These are phyloP conservation scores for Eristalinus aeneus DNA, from an alignment of 2,888 invertebrate species.

Conservation along the genomic window DNA sequence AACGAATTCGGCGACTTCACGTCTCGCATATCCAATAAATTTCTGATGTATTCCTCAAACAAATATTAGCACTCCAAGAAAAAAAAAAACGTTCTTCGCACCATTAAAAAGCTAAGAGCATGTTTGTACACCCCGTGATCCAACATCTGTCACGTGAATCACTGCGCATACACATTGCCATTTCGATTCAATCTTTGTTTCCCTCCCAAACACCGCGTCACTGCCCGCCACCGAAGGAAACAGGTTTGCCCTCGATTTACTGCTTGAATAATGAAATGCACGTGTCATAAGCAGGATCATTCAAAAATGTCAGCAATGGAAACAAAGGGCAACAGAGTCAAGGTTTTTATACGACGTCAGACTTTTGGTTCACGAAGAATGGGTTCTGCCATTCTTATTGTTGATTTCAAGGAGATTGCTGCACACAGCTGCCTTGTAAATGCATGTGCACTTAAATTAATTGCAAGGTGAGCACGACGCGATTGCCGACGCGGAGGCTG, in stretches of 20 bases:
- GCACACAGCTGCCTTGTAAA: not conserved
- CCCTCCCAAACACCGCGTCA: not conserved
- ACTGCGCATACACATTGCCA: not conserved
- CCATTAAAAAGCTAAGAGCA: not conserved
- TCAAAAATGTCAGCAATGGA: constrained; percentile 29
- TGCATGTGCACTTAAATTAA: constrained; percentile 38
- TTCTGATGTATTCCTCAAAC: not conserved
- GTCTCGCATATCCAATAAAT: too few relatives aligned
- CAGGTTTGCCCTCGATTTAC: constrained; percentile 8
- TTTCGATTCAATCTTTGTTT: not conserved
- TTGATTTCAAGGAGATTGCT: constrained; percentile 16
- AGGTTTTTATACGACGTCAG: not conserved
- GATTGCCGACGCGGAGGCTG: not conserved
- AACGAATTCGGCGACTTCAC: too few relatives aligned
- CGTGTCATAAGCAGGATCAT: constrained; percentile 24
- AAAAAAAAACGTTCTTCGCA: too few relatives aligned
- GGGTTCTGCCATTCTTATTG: constrained; percentile 3
- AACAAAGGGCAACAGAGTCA: constrained; percentile 14
- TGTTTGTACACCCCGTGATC: not conserved
- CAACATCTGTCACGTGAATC: not conserved
- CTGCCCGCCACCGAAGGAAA: not conserved
- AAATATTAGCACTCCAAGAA: not conserved
- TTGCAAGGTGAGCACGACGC: constrained; percentile 11
- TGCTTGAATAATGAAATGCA: constrained; percentile 24
- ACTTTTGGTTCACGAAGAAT: not conserved